Base-by-base conservation (phyloP, 2,113 vertebrate species). In the Morone saxatilis region DNA sequence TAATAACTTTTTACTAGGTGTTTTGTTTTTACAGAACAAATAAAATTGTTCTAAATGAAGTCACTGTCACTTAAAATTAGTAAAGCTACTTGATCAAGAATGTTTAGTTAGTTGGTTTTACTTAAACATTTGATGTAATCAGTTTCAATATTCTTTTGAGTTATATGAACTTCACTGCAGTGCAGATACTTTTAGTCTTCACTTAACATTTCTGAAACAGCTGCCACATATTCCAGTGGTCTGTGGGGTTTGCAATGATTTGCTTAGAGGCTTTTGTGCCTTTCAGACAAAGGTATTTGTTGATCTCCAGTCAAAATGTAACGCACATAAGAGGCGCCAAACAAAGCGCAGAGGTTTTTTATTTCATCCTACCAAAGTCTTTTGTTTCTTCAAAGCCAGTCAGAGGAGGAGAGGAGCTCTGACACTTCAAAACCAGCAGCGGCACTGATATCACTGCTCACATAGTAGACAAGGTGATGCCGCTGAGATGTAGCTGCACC, bases 301-400 rank as follows among this genome's bases (percentile, higher is more conserved):
- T 56, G 22, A 36, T 54, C 68, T 56, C 50, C 6, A 31, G 38
- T 38, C 9, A 19, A 22, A 17, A 71, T 56, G 51, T 38, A 53
- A 51, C 53, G 59, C 17, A 14, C 56, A n/a, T 25, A 5, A 11
- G 43, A 50, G 45, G 25, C 12, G 1, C 12, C 19, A 1, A 63
- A 54, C 60, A 50, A 43, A 76, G 36, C 36, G 0, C 70, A 36
- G 31, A 62, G 47, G 38, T 71, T 51, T 8, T 51, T 8, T 36
- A n/a, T 63, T 72, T 65, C 17, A 56, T 63, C 60, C 47, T 7
- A 54, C 6, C 20, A 7, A 4, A 36, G 17, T 78, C 16, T 60
- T 71, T 43, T 63, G 59, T 10, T 50, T 81, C 43, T 59, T 73
- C 31, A 73, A 50, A 56, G 47, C 48, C 47, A 54, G 54, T 57